These are phyloP conservation scores for Psix sp. DNA, from an alignment of 1,140 invertebrate species.

Conservation along the genomic window DNA sequence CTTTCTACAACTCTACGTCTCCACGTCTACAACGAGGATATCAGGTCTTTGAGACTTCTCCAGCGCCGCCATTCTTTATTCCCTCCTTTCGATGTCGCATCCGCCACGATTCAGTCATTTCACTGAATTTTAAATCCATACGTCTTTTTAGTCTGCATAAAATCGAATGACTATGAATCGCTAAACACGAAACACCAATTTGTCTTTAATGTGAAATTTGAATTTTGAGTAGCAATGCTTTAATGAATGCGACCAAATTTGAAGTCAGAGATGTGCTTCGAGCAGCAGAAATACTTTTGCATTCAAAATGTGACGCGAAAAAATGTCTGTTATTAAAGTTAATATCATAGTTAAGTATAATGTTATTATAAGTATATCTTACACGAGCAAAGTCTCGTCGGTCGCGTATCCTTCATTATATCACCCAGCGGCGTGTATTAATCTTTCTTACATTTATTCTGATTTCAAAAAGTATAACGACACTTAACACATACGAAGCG, in stretches of 20 bases:
- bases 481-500: constrained; percentile 24
- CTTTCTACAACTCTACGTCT: constrained; percentile 68
- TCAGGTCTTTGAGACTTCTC: constrained; percentile 56
- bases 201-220: too few relatives aligned
- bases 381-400: too few relatives aligned
- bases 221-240: too few relatives aligned
- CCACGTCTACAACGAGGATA: constrained; percentile 58
- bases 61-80: constrained; percentile 61
- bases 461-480: constrained; percentile 23
- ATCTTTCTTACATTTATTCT: constrained; percentile 22
- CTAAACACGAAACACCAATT: too few relatives aligned
- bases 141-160: too few relatives aligned
- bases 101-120: constrained; percentile 26
- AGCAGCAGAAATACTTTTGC: too few relatives aligned
- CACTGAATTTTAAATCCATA: not conserved
- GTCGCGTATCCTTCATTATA: too few relatives aligned
- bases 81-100: constrained; percentile 34
- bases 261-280: too few relatives aligned
- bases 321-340: too few relatives aligned
- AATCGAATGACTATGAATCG: too few relatives aligned
- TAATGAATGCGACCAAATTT: too few relatives aligned
- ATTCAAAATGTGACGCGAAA: too few relatives aligned
- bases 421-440: constrained; percentile 17
- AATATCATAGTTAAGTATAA: constrained; percentile 19
- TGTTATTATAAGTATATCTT: constrained; percentile 17